Base-by-base conservation (phyloP, 1,140 invertebrate species). In the Carcinoscorpius rotundicauda region DNA sequence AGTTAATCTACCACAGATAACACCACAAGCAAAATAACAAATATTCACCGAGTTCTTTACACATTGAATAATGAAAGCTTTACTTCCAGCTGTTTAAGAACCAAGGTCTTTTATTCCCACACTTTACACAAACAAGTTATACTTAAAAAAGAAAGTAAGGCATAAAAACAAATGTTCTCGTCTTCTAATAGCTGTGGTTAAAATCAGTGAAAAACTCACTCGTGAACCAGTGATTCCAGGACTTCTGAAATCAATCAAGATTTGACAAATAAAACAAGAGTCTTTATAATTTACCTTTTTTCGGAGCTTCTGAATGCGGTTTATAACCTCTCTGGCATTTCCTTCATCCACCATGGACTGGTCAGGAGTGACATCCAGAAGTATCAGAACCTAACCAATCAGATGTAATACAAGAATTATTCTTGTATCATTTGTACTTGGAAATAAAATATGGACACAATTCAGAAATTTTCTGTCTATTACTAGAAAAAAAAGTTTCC, bases 281-380 rank as follows among this genome's bases (percentile, higher is more conserved):
- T 9, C 8, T 63, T 52, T 9, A 29, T 62, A 63, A 61, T 60
- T 59, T 8, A 68, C 77, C 76, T 96, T 94, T 77, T 99, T 99
- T n/a, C 97, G 81, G 0, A 99, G 78, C 78, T 97, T 97, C 74
- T 99, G 97, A 55, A 99, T 83, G 58, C 96, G 84, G 76, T 98
- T 99, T 50, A 97, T 93, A 6, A 99, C 86, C 80, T 99, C 97
- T 65, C 97, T 81, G 0, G 92, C 89, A 64, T 88, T 80, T 50
- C 93, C 93, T 82, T 98, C 95, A 75, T 96, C 87, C 64, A 91
- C 78, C 87, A 98, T 88, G 3, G 85, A 84, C 71, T 91, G 85
- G 77, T 96, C 92, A 3, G 90, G 81, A 48, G 75, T 76, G 8
- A 80, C 76, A 71, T 85, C 80, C 51, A 85, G 64, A 49, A 82